Conservation (phyloP, 2,888 invertebrate genomes). For the Ethmia dodecea region DNA sequence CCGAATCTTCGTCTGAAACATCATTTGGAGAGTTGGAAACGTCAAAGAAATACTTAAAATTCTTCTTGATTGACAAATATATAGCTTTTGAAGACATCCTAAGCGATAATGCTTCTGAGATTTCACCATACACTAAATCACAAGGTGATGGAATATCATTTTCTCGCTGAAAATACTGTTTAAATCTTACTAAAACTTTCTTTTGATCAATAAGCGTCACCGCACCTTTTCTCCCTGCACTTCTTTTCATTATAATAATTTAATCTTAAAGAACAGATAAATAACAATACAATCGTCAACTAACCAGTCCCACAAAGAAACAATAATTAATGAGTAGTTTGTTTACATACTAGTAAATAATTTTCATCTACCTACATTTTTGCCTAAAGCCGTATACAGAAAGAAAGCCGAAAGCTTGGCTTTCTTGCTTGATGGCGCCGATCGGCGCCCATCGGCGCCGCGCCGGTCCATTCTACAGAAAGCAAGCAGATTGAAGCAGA, state of each 20-base stretch:
- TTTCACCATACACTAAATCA: constrained; percentile 1
- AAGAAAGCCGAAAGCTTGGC: too few relatives aligned
- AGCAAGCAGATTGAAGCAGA: too few relatives aligned
- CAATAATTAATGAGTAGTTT: too few relatives aligned
- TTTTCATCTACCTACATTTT: too few relatives aligned
- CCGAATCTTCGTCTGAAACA: background rate
- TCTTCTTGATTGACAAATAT: constrained; percentile 7
- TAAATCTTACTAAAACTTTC: background rate
- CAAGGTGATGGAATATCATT: constrained; percentile 1
- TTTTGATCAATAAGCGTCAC: background rate
- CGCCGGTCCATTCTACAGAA: too few relatives aligned
- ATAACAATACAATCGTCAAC: too few relatives aligned
- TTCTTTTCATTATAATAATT: background rate
- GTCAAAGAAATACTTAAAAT: constrained; percentile 10
- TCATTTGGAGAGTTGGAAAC: background rate
- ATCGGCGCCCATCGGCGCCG: too few relatives aligned
- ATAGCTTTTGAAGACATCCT: constrained; percentile 5
- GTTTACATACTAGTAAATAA: too few relatives aligned
- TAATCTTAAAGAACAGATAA: too few relatives aligned
- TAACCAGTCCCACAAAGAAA: too few relatives aligned
- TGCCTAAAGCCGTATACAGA: too few relatives aligned
- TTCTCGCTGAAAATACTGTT: background rate
- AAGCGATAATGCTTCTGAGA: background rate
- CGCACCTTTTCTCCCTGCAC: background rate
- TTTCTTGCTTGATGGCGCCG: too few relatives aligned